Percentiles rank a stretch among this genome's conserved stretches.
Evolutionary conservation across 2,797 vertebrate genomes (phyloP).

Genomic region (Paguma larvata): DNA sequence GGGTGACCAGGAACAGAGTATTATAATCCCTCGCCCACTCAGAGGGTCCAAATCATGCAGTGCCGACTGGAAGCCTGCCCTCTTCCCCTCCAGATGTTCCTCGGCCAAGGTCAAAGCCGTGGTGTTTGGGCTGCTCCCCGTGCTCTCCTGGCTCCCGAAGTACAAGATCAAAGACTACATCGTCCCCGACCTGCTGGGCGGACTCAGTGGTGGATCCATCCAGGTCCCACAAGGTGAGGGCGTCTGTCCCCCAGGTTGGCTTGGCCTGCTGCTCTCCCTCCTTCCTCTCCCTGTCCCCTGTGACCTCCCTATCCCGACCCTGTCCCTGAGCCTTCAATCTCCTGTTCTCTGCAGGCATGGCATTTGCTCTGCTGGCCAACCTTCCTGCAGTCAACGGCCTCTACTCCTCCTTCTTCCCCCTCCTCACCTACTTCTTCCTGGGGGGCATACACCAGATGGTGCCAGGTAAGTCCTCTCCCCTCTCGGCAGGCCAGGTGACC

Average conservation of each 20-base stretch:
- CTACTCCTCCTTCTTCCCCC: slow-evolving; percentile 96
- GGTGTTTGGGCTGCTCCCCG: slow-evolving; percentile 91
- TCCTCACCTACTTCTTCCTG: slow-evolving; percentile 95
- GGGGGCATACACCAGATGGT: slow-evolving; percentile 97
- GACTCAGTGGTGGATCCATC: slow-evolving; percentile 94
- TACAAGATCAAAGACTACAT: slow-evolving; percentile 94
- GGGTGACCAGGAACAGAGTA: not conserved
- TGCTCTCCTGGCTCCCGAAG: slow-evolving; percentile 94
- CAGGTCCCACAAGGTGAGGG: slow-evolving; percentile 95
- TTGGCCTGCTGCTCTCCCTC: not conserved
- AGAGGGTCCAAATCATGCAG: not conserved
- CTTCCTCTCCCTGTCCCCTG: not conserved
- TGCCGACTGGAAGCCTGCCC: not conserved
- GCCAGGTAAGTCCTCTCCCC: slow-evolving; percentile 91
- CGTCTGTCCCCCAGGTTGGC: not conserved
- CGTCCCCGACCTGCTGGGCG: slow-evolving; percentile 93
- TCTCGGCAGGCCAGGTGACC: not conserved
- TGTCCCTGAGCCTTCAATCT: not conserved
- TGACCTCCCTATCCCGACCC: not conserved
- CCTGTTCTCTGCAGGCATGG: slow-evolving; percentile 91
- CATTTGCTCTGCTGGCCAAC: slow-evolving; percentile 95
- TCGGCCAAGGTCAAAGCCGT: slow-evolving; percentile 88
- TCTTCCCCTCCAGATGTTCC: slow-evolving; percentile 90
- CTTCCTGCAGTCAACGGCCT: slow-evolving; percentile 96
- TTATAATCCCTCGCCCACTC: not conserved